These are phyloP conservation scores for Crotalus viridis DNA, from an alignment of 2,113 vertebrate species.

Conservation along the genomic window DNA sequence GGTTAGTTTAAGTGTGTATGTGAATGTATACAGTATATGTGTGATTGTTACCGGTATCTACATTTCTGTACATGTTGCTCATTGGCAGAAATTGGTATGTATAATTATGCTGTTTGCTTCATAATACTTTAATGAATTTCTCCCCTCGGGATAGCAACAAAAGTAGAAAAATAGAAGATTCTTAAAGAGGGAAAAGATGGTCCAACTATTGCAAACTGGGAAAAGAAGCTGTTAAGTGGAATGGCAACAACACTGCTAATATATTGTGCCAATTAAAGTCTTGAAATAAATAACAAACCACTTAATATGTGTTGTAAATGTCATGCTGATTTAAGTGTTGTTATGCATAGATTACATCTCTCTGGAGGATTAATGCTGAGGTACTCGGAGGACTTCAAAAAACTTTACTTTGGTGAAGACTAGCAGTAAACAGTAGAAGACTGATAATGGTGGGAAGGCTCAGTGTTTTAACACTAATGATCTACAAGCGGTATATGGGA, in stretches of 20 bases:
- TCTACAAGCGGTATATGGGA: slow-evolving; percentile 34
- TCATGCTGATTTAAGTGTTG: slow-evolving; percentile 59
- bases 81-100: slow-evolving; percentile 56
- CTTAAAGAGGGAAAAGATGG: slow-evolving; percentile 43
- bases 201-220: slow-evolving; percentile 2
- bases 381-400: slow-evolving; percentile 15
- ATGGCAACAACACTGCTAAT: slow-evolving; percentile 49
- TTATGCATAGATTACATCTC: slow-evolving; percentile 55
- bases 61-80: slow-evolving; percentile 67
- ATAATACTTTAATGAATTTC: slow-evolving; percentile 70
- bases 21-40: slow-evolving; percentile 64
- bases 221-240: slow-evolving; percentile 30
- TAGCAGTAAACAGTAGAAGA: slow-evolving; percentile 39
- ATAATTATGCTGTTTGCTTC: slow-evolving; percentile 61
- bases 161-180: slow-evolving; percentile 60
- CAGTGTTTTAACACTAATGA: slow-evolving; percentile 33
- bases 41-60: slow-evolving; percentile 32
- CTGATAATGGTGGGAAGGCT: slow-evolving; percentile 17
- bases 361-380: slow-evolving; percentile 35
- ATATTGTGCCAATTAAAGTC: slow-evolving; percentile 63
- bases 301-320: slow-evolving; percentile 65
- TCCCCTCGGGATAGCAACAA: slow-evolving; percentile 61
- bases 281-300: slow-evolving; percentile 64
- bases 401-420: slow-evolving; percentile 42
- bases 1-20: slow-evolving; percentile 51